Evolutionary conservation across 2,797 vertebrate species (phyloP).

Genomic region (Allochrocebus solatus): DNA sequence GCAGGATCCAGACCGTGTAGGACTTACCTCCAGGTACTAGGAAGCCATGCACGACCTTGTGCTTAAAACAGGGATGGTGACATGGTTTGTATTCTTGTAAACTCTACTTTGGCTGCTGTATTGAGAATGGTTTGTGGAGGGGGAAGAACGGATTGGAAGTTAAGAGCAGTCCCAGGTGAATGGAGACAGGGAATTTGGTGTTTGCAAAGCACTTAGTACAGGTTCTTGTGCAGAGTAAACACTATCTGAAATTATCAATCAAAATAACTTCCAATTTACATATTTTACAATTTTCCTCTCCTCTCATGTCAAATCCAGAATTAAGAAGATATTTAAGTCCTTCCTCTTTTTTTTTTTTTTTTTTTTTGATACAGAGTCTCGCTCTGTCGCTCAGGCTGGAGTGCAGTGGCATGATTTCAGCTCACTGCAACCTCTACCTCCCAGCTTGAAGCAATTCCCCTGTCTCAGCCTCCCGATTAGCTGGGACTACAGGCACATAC

Average conservation of each 20-base stretch:
- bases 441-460: too few species aligned
- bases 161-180: neutral
- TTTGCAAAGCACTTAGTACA: neutral
- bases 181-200: neutral
- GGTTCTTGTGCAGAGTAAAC: neutral
- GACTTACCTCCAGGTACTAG: neutral
- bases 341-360: neutral
- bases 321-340: neutral
- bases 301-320: neutral
- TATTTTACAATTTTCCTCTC: neutral
- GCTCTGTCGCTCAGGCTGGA: too few species aligned
- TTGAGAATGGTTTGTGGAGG: neutral
- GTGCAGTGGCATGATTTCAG: too few species aligned
- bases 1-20: neutral
- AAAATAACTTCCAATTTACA: neutral
- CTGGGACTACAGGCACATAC: too few species aligned
- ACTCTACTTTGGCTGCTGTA: neutral
- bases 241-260: neutral
- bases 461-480: too few species aligned
- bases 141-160: neutral
- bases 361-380: too few species aligned
- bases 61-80: neutral
- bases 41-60: neutral
- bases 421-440: too few species aligned
- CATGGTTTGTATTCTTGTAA: neutral